phyloP scores from a whole-genome alignment of 2,113 vertebrate genomes.

The Rhinolophus sinicus region DNA sequence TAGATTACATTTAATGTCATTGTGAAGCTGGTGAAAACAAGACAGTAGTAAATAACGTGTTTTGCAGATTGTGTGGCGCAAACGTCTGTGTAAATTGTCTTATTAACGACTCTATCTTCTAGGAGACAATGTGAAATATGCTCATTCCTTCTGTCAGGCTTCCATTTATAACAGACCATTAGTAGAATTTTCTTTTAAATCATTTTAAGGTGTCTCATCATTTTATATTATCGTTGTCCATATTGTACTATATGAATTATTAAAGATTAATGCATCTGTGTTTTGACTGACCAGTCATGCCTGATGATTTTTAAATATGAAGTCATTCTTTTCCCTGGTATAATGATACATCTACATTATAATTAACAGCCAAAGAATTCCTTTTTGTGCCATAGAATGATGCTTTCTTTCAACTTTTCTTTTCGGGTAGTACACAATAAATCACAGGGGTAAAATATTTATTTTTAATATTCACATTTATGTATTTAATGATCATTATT shows the following conservation, averaged over 20 bases:
- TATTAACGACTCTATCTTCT: background rate
- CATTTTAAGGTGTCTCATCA: conserved; percentile 25
- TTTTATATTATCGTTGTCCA: conserved; percentile 56
- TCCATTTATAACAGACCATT: conserved; percentile 43
- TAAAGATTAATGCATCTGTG: conserved; percentile 70
- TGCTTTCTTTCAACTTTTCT: conserved; percentile 77
- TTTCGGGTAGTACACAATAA: conserved; percentile 84
- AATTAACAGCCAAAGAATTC: conserved; percentile 85
- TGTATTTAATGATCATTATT: conserved; percentile 87
- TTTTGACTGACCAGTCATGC: conserved; percentile 72
- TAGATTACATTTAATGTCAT: background rate
- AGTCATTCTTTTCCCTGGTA: conserved; percentile 72
- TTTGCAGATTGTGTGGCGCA: background rate
- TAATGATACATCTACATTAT: conserved; percentile 81
- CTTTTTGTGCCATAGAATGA: conserved; percentile 81
- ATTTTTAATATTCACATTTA: conserved; percentile 89
- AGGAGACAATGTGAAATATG: conserved; percentile 43
- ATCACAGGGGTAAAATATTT: conserved; percentile 84
- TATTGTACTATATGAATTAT: conserved; percentile 22
- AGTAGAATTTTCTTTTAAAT: conserved; percentile 53
- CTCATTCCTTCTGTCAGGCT: conserved; percentile 21
- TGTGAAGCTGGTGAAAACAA: background rate
- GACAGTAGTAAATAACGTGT: background rate
- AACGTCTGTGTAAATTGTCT: background rate
- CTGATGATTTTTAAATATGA: conserved; percentile 73